Conservation (phyloP, 2,113 vertebrate species). For the Zingel zingel region DNA sequence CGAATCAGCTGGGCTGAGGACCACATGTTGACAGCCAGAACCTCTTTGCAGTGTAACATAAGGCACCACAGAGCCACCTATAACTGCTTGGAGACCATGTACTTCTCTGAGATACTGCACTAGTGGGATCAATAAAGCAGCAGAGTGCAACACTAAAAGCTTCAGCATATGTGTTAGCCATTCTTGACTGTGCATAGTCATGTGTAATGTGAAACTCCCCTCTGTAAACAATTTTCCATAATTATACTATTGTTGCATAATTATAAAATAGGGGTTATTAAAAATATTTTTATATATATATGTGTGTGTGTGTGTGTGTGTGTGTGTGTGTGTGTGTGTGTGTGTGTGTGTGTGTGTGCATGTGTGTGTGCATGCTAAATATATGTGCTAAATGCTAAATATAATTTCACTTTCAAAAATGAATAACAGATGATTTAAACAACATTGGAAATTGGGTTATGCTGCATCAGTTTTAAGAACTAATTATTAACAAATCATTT, state of each 20-base stretch:
- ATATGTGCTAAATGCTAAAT: too few relatives aligned
- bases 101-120: constrained; percentile 39
- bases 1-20: constrained; percentile 64
- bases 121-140: constrained; percentile 66
- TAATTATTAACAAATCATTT: not conserved
- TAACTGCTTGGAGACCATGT: constrained; percentile 51
- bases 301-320: too few relatives aligned
- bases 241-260: not conserved
- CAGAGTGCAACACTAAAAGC: constrained; percentile 49
- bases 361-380: too few relatives aligned
- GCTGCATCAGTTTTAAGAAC: too few relatives aligned
- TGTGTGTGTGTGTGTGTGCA: too few relatives aligned
- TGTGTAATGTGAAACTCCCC: constrained; percentile 2
- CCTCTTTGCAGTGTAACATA: constrained; percentile 58
- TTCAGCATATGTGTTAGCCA: constrained; percentile 27
- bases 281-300: not conserved
- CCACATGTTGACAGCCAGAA: constrained; percentile 73
- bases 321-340: too few relatives aligned
- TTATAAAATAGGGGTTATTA: not conserved
- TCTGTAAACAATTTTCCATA: not conserved
- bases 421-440: not conserved
- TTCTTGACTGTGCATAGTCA: constrained; percentile 35
- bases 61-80: constrained; percentile 51
- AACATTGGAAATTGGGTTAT: too few relatives aligned
- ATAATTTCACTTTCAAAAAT: not conserved